These are phyloP conservation scores for Junco hyemalis DNA, from an alignment of 2,113 vertebrate genomes.

Conservation along the genomic window DNA sequence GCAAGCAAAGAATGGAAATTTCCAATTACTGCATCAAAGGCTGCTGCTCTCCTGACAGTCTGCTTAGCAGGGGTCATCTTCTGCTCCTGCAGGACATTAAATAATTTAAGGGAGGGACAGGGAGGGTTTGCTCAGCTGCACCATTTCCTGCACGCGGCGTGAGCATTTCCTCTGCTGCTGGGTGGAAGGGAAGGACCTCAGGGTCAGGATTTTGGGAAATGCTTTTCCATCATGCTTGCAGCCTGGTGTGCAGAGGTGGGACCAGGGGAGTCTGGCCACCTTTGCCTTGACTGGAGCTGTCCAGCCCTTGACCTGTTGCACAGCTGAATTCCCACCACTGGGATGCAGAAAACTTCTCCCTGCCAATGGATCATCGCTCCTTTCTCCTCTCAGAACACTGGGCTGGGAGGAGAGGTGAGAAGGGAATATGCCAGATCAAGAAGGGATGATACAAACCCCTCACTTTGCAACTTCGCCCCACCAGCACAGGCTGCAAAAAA, in stretches of 20 bases:
- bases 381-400: neutral
- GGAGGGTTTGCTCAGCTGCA: conserved; percentile 23
- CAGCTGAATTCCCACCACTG: neutral
- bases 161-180: conserved; percentile 39
- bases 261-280: neutral
- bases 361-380: accelerated
- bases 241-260: neutral
- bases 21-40: conserved; percentile 81
- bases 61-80: conserved; percentile 77
- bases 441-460: too few relatives aligned
- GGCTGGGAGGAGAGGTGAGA: neutral
- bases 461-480: neutral
- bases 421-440: neutral
- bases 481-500: neutral
- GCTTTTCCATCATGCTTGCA: neutral
- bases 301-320: neutral
- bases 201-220: neutral
- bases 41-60: conserved; percentile 76
- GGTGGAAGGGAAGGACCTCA: neutral
- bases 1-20: conserved; percentile 84
- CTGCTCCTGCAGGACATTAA: conserved; percentile 76
- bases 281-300: neutral
- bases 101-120: conserved; percentile 73
- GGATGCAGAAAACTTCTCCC: neutral
- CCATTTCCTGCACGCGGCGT: neutral